Evolutionary conservation across 1,140 invertebrate species (phyloP).

Genomic region (Galleria mellonella): DNA sequence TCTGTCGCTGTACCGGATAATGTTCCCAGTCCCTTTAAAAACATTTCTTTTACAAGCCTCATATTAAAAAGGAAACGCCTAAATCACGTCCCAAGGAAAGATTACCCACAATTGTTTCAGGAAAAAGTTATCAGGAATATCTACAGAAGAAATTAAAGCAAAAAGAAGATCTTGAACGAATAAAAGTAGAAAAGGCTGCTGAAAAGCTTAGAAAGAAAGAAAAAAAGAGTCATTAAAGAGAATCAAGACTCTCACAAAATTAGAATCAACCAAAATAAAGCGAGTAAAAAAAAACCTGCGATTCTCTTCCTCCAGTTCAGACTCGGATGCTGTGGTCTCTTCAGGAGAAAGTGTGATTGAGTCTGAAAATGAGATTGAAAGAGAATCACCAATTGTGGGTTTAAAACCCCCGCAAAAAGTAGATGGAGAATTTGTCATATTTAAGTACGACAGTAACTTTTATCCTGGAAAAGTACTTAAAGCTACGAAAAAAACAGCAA

Average conservation of each 20-base stretch:
- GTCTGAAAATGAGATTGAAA: constrained; percentile 16
- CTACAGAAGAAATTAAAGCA: constrained; percentile 15
- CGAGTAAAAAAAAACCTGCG: constrained; percentile 18
- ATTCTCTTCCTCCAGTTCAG: constrained; percentile 20
- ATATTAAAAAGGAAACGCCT: constrained; percentile 10
- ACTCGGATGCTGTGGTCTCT: constrained; percentile 18
- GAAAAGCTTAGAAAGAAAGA: constrained; percentile 12
- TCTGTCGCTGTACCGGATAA: constrained; percentile 11
- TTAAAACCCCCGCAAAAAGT: constrained; percentile 15
- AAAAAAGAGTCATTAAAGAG: not conserved
- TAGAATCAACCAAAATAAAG: constrained; percentile 15
- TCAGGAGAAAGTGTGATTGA: constrained; percentile 20
- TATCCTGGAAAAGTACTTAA: constrained; percentile 16
- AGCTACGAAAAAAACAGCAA: constrained; percentile 15
- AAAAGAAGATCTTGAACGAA: constrained; percentile 17
- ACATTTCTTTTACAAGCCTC: constrained; percentile 6
- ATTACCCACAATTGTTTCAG: constrained; percentile 14
- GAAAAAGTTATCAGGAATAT: constrained; percentile 16
- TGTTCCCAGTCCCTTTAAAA: constrained; percentile 11
- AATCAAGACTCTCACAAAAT: constrained; percentile 9
- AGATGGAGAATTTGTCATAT: constrained; percentile 18
- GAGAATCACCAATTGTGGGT: constrained; percentile 13
- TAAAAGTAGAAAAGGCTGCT: constrained; percentile 16
- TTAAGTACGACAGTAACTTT: constrained; percentile 18
- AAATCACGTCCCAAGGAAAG: constrained; percentile 12